Evolutionary conservation across 2,888 invertebrate species (phyloP), one percentile per base, ranked within the genome.

Genomic region (Aspidapion aeneum): DNA sequence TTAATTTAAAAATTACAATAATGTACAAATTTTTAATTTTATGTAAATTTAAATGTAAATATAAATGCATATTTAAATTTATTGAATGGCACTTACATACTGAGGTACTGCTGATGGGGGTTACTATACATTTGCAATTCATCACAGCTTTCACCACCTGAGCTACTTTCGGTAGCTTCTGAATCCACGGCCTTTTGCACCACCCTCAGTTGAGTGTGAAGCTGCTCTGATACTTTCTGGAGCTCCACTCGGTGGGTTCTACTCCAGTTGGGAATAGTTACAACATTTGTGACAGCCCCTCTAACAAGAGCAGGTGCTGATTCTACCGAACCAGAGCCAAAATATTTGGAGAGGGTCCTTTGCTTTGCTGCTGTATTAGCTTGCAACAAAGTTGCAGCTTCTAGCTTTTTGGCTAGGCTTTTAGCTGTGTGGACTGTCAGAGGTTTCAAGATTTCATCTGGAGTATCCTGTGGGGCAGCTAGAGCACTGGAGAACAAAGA

Each of bases 71-170:
- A 35, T n/a, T n/a, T n/a, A 12, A 35, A 35, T 35, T 7, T 35
- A 35, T 7, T 7, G 35, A 35, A 3, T 7, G 35, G 21, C 71
- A 90, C 93, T 91, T 81, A 93, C 93, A 93, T 89, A 63, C 90
- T 84, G 79, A 92, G 84, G 66, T 85, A 85, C 74, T 90, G 89
- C 75, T 91, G 91, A 74, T 87, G 86, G 57, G 86, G 84, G 80
- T 93, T 93, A 78, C 87, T 91, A 80, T 90, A 93, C 65, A 83
- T 80, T 69, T 91, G 87, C 81, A 90, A 87, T 79, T 96, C 96
- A 82, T 96, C 96, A 79, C 93, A 93, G 74, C 94, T 95, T 79
- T 96, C 96, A 35, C 94, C 95, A 60, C 95, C 96, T 17, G 96
- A 96, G 75, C 95, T 96, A 66, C 94, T 94, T 17, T 90, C 94